Evolutionary conservation across 2,113 vertebrate genomes (phyloP).

Genomic region (Vulpes vulpes): DNA sequence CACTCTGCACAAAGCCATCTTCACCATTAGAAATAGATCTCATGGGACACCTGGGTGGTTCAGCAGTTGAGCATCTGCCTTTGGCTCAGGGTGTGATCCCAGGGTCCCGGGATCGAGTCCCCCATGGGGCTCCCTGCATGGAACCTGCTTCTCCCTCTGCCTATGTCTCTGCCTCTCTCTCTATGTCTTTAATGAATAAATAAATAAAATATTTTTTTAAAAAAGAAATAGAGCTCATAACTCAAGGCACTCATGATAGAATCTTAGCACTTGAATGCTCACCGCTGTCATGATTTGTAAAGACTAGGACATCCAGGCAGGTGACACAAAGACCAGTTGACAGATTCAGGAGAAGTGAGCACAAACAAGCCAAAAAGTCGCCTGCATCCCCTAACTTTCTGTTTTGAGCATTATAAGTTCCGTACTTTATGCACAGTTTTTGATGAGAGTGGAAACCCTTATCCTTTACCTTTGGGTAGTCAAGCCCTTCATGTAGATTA

Average conservation of each 20-base stretch:
- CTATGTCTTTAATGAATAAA: too few relatives aligned
- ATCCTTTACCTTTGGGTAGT: not conserved
- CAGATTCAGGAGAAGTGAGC: conserved; percentile 1
- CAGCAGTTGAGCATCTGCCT: too few relatives aligned
- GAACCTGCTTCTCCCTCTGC: too few relatives aligned
- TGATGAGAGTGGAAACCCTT: not conserved
- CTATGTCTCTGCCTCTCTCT: too few relatives aligned
- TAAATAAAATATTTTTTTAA: too few relatives aligned
- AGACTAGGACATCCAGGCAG: not conserved
- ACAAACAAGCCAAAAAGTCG: not conserved
- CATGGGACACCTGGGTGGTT: too few relatives aligned
- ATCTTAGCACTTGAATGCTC: not conserved
- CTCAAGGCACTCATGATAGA: not conserved
- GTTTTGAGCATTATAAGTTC: not conserved
- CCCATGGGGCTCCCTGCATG: too few relatives aligned
- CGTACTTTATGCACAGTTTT: not conserved
- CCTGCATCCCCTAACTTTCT: not conserved
- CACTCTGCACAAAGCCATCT: too few relatives aligned
- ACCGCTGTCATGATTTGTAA: not conserved
- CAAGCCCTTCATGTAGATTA: not conserved
- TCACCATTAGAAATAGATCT: not conserved
- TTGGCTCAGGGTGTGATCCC: too few relatives aligned
- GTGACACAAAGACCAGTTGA: not conserved
- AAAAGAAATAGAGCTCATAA: not conserved
- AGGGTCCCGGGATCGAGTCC: too few relatives aligned